Evolutionary conservation across 2,797 vertebrate species (phyloP), one percentile per base, ranked within the genome.

Genomic region (Tinamus major): DNA sequence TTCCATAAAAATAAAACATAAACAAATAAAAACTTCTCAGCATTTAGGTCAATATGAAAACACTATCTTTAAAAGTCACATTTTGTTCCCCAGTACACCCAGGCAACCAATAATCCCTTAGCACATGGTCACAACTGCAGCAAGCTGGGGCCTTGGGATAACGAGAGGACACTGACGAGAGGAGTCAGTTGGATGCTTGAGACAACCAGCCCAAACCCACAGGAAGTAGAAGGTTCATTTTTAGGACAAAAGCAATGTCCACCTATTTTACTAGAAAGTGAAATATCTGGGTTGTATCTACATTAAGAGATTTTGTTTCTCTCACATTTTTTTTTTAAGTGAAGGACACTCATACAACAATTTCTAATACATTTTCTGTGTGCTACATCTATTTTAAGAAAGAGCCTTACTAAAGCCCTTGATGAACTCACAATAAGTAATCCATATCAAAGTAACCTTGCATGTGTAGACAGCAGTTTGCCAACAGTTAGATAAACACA

Each of bases 401-500:
- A 65, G 29, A 86, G 62, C 37, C 49, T 79, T 70, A 58, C 15
- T 42, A 86, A 88, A 24, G 48, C 33, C 53, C 74, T 79, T 59
- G 70, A 71, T 62, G 61, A 90, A 77, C 23, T 23, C 76, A 48
- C 92, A 94, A 42, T 35, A 90, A 92, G 55, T 39, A 91, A 90
- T 33, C 75, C 33, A 1, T 82, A 89, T 62, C 81, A 68, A 93
- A 95, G 90, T 71, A 95, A 92, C 85, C 71, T 87, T 68, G 68
- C 53, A 53, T 1, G 1, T 6, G 14, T 37, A 92, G 89, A 87
- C 69, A 95, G 69, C n/a, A n/a, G 90, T 87, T 87, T 77, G 94
- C 85, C 85, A 95, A 85, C 41, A 87, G 62, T 21, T 70, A 94
- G 29, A 90, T 37, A 95, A 89, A 81, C 68, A 74, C 67, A 69